These are phyloP conservation scores for Montipora capricornis DNA, from an alignment of 64 coral and sea anemone genomes.

Conservation along the genomic window DNA sequence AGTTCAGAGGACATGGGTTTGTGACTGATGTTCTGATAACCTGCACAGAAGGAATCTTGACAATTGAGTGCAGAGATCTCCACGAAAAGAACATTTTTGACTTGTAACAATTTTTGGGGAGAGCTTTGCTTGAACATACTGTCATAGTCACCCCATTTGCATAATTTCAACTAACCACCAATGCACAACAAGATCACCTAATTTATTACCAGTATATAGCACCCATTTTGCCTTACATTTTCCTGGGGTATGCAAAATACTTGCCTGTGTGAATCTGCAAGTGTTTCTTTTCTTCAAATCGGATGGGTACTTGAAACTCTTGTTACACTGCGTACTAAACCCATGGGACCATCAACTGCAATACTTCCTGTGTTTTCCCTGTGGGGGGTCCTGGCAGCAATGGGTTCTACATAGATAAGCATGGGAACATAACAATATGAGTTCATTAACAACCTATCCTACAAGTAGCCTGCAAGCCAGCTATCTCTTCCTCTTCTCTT, in stretches of 20 bases:
- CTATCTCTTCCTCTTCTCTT: too few species aligned
- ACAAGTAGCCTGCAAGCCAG: background rate
- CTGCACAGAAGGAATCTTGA: too few species aligned
- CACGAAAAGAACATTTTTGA: too few species aligned
- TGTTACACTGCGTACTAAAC: conserved; percentile 96
- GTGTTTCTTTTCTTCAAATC: conserved; percentile 99
- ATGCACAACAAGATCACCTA: too few species aligned
- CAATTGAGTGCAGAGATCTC: too few species aligned
- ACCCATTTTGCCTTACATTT: background rate
- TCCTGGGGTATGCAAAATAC: background rate
- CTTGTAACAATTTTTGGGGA: too few species aligned
- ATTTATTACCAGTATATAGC: too few species aligned
- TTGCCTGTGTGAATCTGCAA: conserved; percentile 99
- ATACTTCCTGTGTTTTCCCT: conserved; percentile 88
- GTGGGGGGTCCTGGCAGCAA: conserved; percentile 51
- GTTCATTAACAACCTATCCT: background rate
- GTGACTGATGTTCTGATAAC: too few species aligned
- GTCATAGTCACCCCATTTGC: background rate
- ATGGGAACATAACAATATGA: background rate
- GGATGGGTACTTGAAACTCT: conserved; percentile 98
- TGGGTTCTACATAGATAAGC: background rate
- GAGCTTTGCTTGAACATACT: too few species aligned
- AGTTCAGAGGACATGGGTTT: too few species aligned
- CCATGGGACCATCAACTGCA: conserved; percentile 96
- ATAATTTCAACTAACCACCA: too few species aligned